phyloP scores from a whole-genome alignment of 2,888 invertebrate species.

The Melolontha melolontha region DNA sequence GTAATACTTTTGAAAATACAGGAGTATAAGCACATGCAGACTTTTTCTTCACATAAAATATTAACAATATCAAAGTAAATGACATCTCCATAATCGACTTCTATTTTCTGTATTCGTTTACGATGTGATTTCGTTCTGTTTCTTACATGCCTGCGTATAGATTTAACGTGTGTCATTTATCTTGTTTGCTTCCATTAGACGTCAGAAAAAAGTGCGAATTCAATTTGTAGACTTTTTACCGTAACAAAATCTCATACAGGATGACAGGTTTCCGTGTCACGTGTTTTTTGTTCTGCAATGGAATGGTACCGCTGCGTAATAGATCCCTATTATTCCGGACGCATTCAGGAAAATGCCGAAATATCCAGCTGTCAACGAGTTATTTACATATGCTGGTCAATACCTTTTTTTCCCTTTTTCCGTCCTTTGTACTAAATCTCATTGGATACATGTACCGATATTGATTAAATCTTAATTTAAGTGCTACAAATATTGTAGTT shows the following conservation, averaged over 20 bases:
- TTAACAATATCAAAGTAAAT: slow-evolving; percentile 2
- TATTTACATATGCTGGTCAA: slow-evolving; percentile 10
- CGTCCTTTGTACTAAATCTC: too few relatives aligned
- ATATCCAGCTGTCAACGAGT: slow-evolving; percentile 22
- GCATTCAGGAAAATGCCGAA: slow-evolving; percentile 7
- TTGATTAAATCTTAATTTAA: too few relatives aligned
- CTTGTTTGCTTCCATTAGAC: slow-evolving; percentile 28
- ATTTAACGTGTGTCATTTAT: slow-evolving; percentile 11
- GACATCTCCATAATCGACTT: slow-evolving; percentile 10
- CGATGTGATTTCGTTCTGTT: background rate
- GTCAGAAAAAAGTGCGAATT: slow-evolving; percentile 18
- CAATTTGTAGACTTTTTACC: slow-evolving; percentile 31
- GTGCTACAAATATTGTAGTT: too few relatives aligned
- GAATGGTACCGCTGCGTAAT: slow-evolving; percentile 14
- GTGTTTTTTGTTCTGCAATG: slow-evolving; percentile 9
- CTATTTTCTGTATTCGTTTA: background rate
- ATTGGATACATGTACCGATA: too few relatives aligned
- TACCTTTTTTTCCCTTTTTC: too few relatives aligned
- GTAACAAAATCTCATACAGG: slow-evolving; percentile 19
- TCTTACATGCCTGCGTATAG: background rate
- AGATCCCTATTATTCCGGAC: slow-evolving; percentile 19
- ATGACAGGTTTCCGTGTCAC: slow-evolving; percentile 18
- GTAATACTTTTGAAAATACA: too few relatives aligned
- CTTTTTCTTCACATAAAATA: background rate
- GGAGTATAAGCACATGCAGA: too few relatives aligned